Conservation (phyloP, 2,888 invertebrate species). For the Villa cingulata region DNA sequence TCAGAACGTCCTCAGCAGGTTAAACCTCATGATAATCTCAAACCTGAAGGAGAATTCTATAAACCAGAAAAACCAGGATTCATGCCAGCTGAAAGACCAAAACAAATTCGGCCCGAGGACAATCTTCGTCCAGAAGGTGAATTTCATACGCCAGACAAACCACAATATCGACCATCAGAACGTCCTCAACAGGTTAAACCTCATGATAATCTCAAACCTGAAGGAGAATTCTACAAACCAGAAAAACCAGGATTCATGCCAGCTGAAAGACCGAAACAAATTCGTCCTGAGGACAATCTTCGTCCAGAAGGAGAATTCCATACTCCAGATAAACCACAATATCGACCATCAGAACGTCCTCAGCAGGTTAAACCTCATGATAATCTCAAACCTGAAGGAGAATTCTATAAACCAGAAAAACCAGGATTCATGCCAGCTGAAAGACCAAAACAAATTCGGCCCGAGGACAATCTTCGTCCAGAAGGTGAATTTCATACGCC, state of each 20-base stretch:
- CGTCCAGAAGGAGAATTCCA: constrained; percentile 39
- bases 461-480: constrained; percentile 39
- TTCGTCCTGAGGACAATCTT: constrained; percentile 39
- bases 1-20: too few species aligned
- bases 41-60: constrained; percentile 40
- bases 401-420: constrained; percentile 40
- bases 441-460: constrained; percentile 35
- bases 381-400: constrained; percentile 41
- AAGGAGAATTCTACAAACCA: constrained; percentile 39
- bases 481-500: constrained; percentile 38
- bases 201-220: constrained; percentile 41
- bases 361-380: constrained; percentile 40
- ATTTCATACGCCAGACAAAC: constrained; percentile 30
- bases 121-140: constrained; percentile 41
- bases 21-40: constrained; percentile 42
- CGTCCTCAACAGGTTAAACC: constrained; percentile 38
- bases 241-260: constrained; percentile 38
- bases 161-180: too few species aligned
- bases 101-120: constrained; percentile 38
- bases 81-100: constrained; percentile 23
- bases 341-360: too few species aligned
- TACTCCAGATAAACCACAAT: constrained; percentile 30
- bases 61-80: constrained; percentile 40
- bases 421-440: constrained; percentile 30
- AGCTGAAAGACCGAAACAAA: constrained; percentile 28